Evolutionary conservation across 2,888 invertebrate genomes (phyloP), one percentile per base, ranked within the genome.

Genomic region (Apotomis betuletana): DNA sequence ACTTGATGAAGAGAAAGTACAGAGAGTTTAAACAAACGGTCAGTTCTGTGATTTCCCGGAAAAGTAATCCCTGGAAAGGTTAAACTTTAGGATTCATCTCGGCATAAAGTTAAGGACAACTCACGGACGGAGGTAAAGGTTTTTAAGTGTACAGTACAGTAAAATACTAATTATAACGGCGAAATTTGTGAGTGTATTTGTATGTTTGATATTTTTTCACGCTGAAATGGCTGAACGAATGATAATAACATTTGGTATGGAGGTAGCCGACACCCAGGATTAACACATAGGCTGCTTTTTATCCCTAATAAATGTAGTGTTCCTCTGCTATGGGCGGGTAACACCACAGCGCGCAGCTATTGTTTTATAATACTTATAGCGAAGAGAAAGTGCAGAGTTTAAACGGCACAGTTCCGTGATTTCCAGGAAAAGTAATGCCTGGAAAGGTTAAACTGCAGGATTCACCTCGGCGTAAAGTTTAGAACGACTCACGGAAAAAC

Each of bases 361-460:
- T 44, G 5, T 8, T 44, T 44, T 44, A 44, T 44, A 44, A 44
- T 8, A 44, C 44, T 4, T 49, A 49, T 49, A 9, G 10, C 2
- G 10, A 9, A 10, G 49, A 4, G 10, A 49, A 49, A 49, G 10
- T 10, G 49, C 8, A 0, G 49, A 49, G 49, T 49, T 49, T 49
- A 49, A 49, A 49, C 10, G 9, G 49, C 49, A 9, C 6, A 49
- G 49, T 49, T 49, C 49, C 49, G 49, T 38, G 36, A 12, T n/a
- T 6, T 54, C 6, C 54, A 54, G 44, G 54, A 38, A 41, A n/a
- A 54, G 15, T 64, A 55, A 55, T 44, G 54, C 8, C 12, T 4
- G 12, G 12, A 41, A 57, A 69, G 62, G 69, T 69, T 69, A 46
- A 69, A 62, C 69, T 62, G n/a, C 54, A 55, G 44, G 46, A 59